Evolutionary conservation across 2,888 invertebrate genomes (phyloP).

Genomic region (Amphiduros pacificus): DNA sequence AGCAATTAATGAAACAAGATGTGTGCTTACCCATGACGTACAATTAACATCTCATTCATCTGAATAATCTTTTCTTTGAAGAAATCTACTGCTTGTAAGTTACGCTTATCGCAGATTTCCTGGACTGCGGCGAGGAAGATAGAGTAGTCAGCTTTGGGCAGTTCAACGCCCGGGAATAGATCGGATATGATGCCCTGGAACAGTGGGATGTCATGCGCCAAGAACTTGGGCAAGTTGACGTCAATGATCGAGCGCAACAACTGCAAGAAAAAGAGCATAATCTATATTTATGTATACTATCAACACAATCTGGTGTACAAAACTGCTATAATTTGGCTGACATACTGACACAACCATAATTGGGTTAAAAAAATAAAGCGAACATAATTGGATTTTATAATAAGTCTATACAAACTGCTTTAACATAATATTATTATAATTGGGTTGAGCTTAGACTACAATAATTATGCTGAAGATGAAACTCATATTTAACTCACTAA

Average conservation of each 20-base stretch:
- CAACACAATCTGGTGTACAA: too few species aligned
- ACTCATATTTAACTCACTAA: slow-evolving; percentile 57
- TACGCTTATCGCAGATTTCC: slow-evolving; percentile 67
- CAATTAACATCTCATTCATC: slow-evolving; percentile 91
- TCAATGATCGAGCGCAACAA: slow-evolving; percentile 83
- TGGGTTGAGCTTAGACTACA: too few species aligned
- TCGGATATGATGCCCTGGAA: slow-evolving; percentile 91
- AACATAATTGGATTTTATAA: too few species aligned
- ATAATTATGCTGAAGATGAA: too few species aligned
- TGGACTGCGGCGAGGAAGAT: slow-evolving; percentile 70
- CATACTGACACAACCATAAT: too few species aligned
- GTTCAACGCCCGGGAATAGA: slow-evolving; percentile 78
- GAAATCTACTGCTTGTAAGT: slow-evolving; percentile 75
- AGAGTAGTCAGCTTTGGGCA: slow-evolving; percentile 72
- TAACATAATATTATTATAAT: too few species aligned
- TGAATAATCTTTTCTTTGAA: slow-evolving; percentile 76
- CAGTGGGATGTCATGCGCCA: slow-evolving; percentile 84
- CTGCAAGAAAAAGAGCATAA: too few species aligned
- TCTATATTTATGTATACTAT: too few species aligned
- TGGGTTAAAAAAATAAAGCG: too few species aligned
- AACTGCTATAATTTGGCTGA: too few species aligned
- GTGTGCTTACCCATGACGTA: slow-evolving; percentile 72
- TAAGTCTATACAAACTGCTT: too few species aligned
- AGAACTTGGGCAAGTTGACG: slow-evolving; percentile 89
- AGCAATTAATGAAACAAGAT: too few species aligned